Evolutionary conservation across 2,113 vertebrate species (phyloP), one percentile per base, ranked within the genome.

Genomic region (Hyperoodon ampullatus): DNA sequence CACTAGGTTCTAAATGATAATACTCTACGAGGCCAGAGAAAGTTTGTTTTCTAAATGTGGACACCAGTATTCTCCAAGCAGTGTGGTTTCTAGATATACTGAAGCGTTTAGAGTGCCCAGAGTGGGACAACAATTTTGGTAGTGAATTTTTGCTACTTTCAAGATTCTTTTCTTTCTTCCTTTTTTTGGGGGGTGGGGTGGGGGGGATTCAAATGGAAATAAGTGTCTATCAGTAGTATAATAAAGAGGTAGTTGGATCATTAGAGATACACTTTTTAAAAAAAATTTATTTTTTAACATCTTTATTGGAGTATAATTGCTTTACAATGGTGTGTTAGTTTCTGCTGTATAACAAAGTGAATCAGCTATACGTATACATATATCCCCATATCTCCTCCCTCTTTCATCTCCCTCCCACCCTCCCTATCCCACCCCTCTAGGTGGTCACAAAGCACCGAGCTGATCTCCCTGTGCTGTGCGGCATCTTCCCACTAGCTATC

Each of bases 1-100:
- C 93, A 92, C 23, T 82, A 78, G 58, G 63, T 89, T 96, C 93
- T 78, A 78, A 98, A 96, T 90, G 74, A 88, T 4, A 88, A 65
- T 92, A 47, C 75, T 61, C 24, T 82, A 33, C 28, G 50, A 88
- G 71, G 39, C 71, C 44, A 88, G 75, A 78, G 74, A 88, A 71
- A 78, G 74, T 96, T 92, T 93, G 50, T 28, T 97, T 95, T 90
- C 19, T 88, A 91, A 50, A 84, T 70, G 39, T 28, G 81, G 75
- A 47, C 33, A 80, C 88, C 14, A 63, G 4, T 82, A 72, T 77
- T 88, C 47, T 96, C 44, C 12, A 61, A 55, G 82, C 21, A 44
- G 8, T 78, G 26, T 55, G 55, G 18, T 72, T 94, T 96, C 68
- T 71, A 42, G 53, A 50, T 85, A 71, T 23, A 44, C 44, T 13